Percentiles rank a stretch among this genome's conserved stretches.
Evolutionary conservation across 2,113 vertebrate genomes (phyloP).

Genomic region (Philantomba maxwellii): DNA sequence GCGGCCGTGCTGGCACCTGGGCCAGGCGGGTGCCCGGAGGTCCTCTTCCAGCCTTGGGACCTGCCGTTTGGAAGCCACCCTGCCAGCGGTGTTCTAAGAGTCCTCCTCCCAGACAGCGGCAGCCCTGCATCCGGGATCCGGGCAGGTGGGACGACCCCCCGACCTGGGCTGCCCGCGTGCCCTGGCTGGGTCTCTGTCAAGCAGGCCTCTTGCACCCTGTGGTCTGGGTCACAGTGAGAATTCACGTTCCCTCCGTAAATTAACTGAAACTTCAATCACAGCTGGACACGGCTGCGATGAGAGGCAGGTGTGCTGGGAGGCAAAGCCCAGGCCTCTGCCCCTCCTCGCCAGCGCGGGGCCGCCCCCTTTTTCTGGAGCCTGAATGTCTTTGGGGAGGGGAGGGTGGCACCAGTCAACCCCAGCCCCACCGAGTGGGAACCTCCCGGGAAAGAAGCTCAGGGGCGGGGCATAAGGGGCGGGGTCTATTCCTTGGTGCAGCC

Average conservation of each 20-base stretch:
- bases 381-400: not conserved
- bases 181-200: not conserved
- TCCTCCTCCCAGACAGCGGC: not conserved
- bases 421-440: not conserved
- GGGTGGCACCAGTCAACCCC: too few species aligned
- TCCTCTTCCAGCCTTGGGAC: not conserved
- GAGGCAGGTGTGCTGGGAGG: not conserved
- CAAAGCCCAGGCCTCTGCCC: not conserved
- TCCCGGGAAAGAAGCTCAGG: not conserved
- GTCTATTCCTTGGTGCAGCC: not conserved
- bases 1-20: not conserved
- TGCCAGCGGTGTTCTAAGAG: not conserved
- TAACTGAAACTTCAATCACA: not conserved
- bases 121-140: too few species aligned
- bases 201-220: not conserved
- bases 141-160: not conserved
- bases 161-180: not conserved
- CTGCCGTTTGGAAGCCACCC: not conserved
- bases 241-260: not conserved
- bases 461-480: not conserved
- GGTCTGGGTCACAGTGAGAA: not conserved
- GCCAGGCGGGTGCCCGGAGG: too few species aligned
- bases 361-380: too few species aligned
- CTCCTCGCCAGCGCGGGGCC: fast-evolving
- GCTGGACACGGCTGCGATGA: not conserved